Percentiles rank a stretch among this genome's conserved stretches.
These are phyloP conservation scores for Ormyrus nitidulus DNA, from an alignment of 2,888 invertebrate genomes.

Conservation along the genomic window DNA sequence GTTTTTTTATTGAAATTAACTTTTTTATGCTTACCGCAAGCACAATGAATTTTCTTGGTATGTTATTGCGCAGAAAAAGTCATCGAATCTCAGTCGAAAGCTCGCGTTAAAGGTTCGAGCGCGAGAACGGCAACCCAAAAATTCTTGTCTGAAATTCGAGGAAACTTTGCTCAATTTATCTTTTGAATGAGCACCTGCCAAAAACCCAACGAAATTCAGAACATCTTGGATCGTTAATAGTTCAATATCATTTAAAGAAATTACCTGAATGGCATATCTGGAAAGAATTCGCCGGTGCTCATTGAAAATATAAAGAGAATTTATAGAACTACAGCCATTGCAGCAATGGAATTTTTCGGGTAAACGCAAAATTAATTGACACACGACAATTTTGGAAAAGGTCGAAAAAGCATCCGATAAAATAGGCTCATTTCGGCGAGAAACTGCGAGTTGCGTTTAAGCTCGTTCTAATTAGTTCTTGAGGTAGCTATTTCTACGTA, in stretches of 20 bases:
- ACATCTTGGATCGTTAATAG: background rate
- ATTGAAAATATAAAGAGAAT: background rate
- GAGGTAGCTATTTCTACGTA: slow-evolving; percentile 61
- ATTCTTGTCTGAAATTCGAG: slow-evolving; percentile 49
- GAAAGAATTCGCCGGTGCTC: slow-evolving; percentile 1
- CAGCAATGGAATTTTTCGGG: slow-evolving; percentile 20
- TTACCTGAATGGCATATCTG: background rate
- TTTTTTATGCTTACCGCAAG: slow-evolving; percentile 4
- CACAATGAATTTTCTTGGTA: slow-evolving; percentile 11
- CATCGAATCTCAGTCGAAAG: slow-evolving; percentile 49
- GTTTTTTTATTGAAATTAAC: background rate
- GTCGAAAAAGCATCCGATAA: slow-evolving; percentile 29
- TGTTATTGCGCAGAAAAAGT: background rate
- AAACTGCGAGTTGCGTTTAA: slow-evolving; percentile 49
- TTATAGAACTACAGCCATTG: slow-evolving; percentile 12
- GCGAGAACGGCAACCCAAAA: slow-evolving; percentile 38
- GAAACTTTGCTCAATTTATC: slow-evolving; percentile 5
- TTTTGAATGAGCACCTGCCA: slow-evolving; percentile 14
- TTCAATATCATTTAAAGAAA: slow-evolving; percentile 2
- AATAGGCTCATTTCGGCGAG: slow-evolving; percentile 47
- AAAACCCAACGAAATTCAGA: background rate
- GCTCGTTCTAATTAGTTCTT: slow-evolving; percentile 65
- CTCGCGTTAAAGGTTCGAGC: slow-evolving; percentile 39
- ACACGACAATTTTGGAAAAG: slow-evolving; percentile 13
- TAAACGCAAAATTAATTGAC: background rate